Percentiles rank a stretch among this genome's conserved stretches.
These are phyloP conservation scores for Plestiodon gilberti DNA, from an alignment of 2,113 vertebrate genomes.

Conservation along the genomic window DNA sequence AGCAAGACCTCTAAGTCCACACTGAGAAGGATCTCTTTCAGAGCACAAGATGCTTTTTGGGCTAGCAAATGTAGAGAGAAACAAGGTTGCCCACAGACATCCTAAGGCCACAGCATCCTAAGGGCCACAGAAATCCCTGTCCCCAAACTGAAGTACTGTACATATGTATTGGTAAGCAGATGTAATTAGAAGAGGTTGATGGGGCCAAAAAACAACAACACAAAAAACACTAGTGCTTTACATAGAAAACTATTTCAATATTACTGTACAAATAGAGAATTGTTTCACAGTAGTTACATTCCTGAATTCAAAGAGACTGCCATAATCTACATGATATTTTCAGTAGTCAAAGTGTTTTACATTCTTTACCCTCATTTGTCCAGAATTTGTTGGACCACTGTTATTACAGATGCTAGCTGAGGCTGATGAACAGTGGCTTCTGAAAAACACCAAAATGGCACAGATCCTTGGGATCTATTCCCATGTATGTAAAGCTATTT, in stretches of 20 bases:
- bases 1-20: too few relatives aligned
- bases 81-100: neutral
- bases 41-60: neutral
- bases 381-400: neutral
- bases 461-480: neutral
- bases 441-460: neutral
- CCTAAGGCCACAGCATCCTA: neutral
- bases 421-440: neutral
- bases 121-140: neutral
- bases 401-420: neutral
- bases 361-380: too few relatives aligned
- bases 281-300: neutral
- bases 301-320: neutral
- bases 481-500: neutral
- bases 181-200: neutral
- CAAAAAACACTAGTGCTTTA: too few relatives aligned
- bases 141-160: neutral
- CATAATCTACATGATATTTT: neutral
- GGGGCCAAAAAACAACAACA: too few relatives aligned
- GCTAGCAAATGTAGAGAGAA: neutral
- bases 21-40: neutral
- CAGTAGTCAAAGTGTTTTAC: too few relatives aligned
- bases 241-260: neutral
- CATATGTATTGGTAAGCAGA: neutral
- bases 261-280: neutral